These are phyloP conservation scores for Leptogaster cylindrica DNA, from an alignment of 2,888 invertebrate species.

Conservation along the genomic window DNA sequence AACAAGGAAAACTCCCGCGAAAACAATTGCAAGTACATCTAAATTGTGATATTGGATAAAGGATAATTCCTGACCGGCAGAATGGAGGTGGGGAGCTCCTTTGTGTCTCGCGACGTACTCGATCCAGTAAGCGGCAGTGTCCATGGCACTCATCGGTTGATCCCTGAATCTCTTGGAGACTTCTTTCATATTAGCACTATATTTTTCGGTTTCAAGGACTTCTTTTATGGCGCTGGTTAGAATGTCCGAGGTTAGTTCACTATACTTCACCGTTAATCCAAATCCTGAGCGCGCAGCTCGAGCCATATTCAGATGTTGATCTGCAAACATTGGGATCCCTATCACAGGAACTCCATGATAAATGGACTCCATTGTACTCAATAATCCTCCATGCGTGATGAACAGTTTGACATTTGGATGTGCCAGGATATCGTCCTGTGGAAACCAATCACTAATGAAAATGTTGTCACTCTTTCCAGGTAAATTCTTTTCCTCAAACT, in stretches of 20 bases:
- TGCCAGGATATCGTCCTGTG: conserved; percentile 59
- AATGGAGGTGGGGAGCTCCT: conserved; percentile 55
- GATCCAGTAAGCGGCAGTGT: conserved; percentile 58
- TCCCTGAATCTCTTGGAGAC: conserved; percentile 55
- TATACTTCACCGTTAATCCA: conserved; percentile 57
- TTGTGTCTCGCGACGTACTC: conserved; percentile 57
- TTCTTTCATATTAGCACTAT: conserved; percentile 45
- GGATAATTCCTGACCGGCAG: conserved; percentile 55
- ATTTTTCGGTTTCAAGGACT: conserved; percentile 51
- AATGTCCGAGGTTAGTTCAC: conserved; percentile 54
- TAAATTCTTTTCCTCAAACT: conserved; percentile 58
- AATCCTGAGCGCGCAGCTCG: conserved; percentile 60
- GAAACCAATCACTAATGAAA: conserved; percentile 57
- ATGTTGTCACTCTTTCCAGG: conserved; percentile 52
- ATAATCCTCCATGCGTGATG: conserved; percentile 65
- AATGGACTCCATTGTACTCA: conserved; percentile 63
- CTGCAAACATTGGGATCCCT: conserved; percentile 59
- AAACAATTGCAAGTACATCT: conserved; percentile 52
- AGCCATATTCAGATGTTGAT: conserved; percentile 62
- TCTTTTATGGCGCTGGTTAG: conserved; percentile 51
- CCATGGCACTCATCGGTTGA: conserved; percentile 54
- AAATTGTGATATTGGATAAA: conserved; percentile 53
- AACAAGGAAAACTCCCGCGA: neutral
- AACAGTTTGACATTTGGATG: conserved; percentile 63
- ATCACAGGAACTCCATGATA: conserved; percentile 61